Conservation (phyloP, 2,113 vertebrate genomes). For the Cheilinus undulatus region DNA sequence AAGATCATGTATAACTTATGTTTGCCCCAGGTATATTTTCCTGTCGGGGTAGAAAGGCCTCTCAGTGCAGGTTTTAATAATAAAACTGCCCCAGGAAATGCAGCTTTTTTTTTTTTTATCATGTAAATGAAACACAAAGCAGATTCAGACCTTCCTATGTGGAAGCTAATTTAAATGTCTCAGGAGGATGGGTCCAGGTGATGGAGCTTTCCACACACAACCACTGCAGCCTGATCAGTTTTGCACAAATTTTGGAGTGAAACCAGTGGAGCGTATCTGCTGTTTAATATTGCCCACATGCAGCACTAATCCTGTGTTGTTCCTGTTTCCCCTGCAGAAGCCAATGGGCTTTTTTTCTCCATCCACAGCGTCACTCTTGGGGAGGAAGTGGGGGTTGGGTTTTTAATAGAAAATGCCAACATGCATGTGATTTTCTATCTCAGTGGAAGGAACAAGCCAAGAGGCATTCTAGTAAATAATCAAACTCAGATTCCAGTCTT, state of each 20-base stretch:
- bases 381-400: background rate
- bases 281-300: slow-evolving; percentile 17
- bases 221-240: background rate
- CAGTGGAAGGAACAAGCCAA: slow-evolving; percentile 10
- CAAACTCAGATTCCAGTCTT: slow-evolving; percentile 8
- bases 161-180: slow-evolving; percentile 13
- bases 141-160: background rate
- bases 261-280: background rate
- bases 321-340: slow-evolving; percentile 23
- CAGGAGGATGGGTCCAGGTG: slow-evolving; percentile 1
- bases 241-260: slow-evolving; percentile 1
- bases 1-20: background rate
- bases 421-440: slow-evolving; percentile 28
- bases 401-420: slow-evolving; percentile 44
- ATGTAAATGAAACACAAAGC: slow-evolving; percentile 2
- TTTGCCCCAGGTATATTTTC: background rate
- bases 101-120: background rate
- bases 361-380: background rate
- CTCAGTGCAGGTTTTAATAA: background rate
- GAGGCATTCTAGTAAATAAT: slow-evolving; percentile 27
- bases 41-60: background rate
- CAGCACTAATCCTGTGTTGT: slow-evolving; percentile 5
- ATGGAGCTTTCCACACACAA: background rate
- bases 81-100: background rate
- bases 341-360: background rate